Evolutionary conservation across 2,888 invertebrate genomes (phyloP).

Genomic region (Ennomos fuscantarius): DNA sequence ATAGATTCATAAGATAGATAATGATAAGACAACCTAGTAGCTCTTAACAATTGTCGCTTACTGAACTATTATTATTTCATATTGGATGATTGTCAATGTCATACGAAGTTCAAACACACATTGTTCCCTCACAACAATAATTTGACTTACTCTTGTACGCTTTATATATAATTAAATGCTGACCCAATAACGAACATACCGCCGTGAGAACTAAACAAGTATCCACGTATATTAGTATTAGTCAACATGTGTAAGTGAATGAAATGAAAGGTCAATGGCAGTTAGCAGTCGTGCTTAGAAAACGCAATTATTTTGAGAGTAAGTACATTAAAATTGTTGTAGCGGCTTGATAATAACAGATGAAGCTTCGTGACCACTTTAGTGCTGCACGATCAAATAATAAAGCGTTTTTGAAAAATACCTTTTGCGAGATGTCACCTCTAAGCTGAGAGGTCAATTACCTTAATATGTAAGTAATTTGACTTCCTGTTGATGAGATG

Average conservation of each 20-base stretch:
- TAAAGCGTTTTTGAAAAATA: slow-evolving; percentile 26
- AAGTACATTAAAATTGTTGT: slow-evolving; percentile 74
- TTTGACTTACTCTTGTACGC: no score
- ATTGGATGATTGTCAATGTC: no score
- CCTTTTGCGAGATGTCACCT: slow-evolving; percentile 26
- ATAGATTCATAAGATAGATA: no score
- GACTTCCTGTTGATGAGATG: slow-evolving; percentile 21
- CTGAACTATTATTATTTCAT: no score
- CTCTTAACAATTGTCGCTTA: no score
- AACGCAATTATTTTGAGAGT: slow-evolving; percentile 77
- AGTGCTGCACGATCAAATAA: slow-evolving; percentile 41
- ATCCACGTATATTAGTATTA: slow-evolving; percentile 14
- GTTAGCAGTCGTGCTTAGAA: slow-evolving; percentile 73
- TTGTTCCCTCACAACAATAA: no score
- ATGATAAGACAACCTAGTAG: no score
- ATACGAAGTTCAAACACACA: no score
- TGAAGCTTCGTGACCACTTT: slow-evolving; percentile 67
- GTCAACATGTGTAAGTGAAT: slow-evolving; percentile 24
- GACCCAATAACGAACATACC: slow-evolving; percentile 14
- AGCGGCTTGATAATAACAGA: slow-evolving; percentile 76
- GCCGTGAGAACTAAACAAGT: slow-evolving; percentile 23
- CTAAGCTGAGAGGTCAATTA: slow-evolving; percentile 25
- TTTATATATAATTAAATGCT: neutral
- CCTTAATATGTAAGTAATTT: slow-evolving; percentile 12
- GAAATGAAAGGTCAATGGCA: slow-evolving; percentile 71